Base-by-base conservation (phyloP, 2,888 invertebrate species). In the Protonemura montana region DNA sequence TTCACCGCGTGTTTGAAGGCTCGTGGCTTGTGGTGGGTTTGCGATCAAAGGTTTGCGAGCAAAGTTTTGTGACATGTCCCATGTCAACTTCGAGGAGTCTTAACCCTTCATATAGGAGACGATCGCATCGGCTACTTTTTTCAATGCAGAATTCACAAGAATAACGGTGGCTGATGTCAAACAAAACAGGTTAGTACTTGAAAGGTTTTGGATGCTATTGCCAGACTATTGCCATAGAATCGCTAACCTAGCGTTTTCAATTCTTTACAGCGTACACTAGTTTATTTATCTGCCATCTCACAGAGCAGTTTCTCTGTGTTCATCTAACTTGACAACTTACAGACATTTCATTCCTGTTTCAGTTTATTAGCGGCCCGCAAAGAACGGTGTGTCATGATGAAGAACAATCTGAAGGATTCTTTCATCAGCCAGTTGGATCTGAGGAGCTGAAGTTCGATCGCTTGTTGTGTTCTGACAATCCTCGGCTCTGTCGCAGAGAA, bases 371-470 rank as follows among this genome's bases (percentile, higher is more conserved):
- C 95, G 89, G 91, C 92, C 16, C 90, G 92, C 5, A 89, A 90
- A 30, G 92, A 93, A 85, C 90, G 94, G 83, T 95, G 95, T 89
- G 86, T 87, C 26, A 93, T 93, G 89, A 89, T 93, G 3, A 91
- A 91, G 87, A 89, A 89, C 85, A 92, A 92, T 88, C 91, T 93
- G 29, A 89, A 92, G 82, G 90, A 92, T 35, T 94, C 94, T 90
- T 91, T 94, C 85, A 94, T 95, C 88, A 91, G 94, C 0, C 96
- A 97, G 91, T 92, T 95, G 87, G 96, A 96, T 0, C 90, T 96
- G 10, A 94, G 95, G 92, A 94, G 88, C 96, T 95, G 90, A 91
- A 91, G 82, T 94, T 93, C 89, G 91, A 93, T 87, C 90, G 93
- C 85, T 92, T 94, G 27, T 94, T 89, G 95, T 94, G 85, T 95